A percentile compares a stretch with the other conserved stretches of the same genome.
These are phyloP conservation scores for Hipparchia semele DNA, from an alignment of 2,888 invertebrate species.

Conservation along the genomic window DNA sequence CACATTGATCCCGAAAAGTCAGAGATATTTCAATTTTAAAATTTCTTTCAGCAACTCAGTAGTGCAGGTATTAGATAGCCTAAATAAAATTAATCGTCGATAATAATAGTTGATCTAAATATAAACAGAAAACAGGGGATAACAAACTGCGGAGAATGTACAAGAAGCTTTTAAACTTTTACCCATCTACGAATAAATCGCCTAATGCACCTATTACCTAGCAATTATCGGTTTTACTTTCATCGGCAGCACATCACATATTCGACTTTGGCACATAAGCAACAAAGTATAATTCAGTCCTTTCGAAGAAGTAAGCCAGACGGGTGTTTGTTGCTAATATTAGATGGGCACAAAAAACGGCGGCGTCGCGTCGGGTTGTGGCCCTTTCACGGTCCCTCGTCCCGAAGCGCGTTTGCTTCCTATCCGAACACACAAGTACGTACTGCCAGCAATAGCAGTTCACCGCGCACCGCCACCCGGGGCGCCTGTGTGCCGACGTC, in stretches of 20 bases:
- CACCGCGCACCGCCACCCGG: constrained; percentile 62
- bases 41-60: too few relatives aligned
- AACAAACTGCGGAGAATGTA: background rate
- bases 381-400: constrained; percentile 71
- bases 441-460: constrained; percentile 53
- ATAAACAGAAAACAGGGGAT: background rate
- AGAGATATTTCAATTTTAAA: too few relatives aligned
- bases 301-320: constrained; percentile 61
- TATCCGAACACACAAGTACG: constrained; percentile 40
- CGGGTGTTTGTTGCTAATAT: constrained; percentile 71
- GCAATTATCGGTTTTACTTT: constrained; percentile 38
- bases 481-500: constrained; percentile 53
- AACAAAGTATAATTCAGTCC: constrained; percentile 41
- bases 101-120: background rate
- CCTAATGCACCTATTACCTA: constrained; percentile 17
- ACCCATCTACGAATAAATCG: constrained; percentile 24
- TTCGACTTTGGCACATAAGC: constrained; percentile 31
- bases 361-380: constrained; percentile 59
- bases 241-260: constrained; percentile 27
- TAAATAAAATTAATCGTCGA: too few relatives aligned
- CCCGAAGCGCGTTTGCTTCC: constrained; percentile 52
- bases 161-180: background rate
- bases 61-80: too few relatives aligned
- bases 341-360: constrained; percentile 72
- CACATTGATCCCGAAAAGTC: too few relatives aligned